Evolutionary conservation across 1,140 invertebrate genomes (phyloP), one percentile per base, ranked within the genome.

Genomic region (Phthorimaea operculella): DNA sequence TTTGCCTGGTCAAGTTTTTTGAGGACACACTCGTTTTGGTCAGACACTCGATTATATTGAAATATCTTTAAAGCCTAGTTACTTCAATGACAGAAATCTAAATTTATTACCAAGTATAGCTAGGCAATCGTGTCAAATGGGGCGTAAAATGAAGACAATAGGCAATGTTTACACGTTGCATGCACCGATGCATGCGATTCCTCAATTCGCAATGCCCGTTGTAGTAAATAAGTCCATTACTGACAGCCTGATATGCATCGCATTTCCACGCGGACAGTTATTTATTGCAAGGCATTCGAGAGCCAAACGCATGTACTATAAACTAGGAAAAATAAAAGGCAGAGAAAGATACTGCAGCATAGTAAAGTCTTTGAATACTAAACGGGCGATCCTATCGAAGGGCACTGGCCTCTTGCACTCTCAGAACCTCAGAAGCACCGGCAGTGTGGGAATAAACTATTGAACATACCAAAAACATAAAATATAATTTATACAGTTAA

Each of bases 71-170:
- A 28, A 6, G 21, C 2, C 2, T 6, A 28, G 21, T 28, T 28
- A 2, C 21, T 28, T 28, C 6, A 6, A 28, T 28, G 2, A 28
- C 21, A 28, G 2, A 28, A 28, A 28, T 28, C 21, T 28, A 28
- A 28, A 28, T 28, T 2, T 28, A 28, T 28, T 28, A 2, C 21
- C 6, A 28, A 28, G 21, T 28, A 28, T 28, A 4, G 21, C 60
- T 58, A 66, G 62, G 62, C 66, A 68, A 66, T 68, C 54, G 58
- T 51, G 62, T 52, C 54, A 66, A 78, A 74, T 81, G 66, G 59
- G 66, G 64, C 78, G 61, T 76, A 61, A 70, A 67, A 69, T 59
- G 58, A 58, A 71, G 62, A 79, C 74, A 79, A 78, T 75, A 48
- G 69, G 52, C 66, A 65, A 72, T 72, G 59, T 72, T 76, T 72